Evolutionary conservation across 2,113 vertebrate species (phyloP).

Genomic region (Pluvialis apricaria): DNA sequence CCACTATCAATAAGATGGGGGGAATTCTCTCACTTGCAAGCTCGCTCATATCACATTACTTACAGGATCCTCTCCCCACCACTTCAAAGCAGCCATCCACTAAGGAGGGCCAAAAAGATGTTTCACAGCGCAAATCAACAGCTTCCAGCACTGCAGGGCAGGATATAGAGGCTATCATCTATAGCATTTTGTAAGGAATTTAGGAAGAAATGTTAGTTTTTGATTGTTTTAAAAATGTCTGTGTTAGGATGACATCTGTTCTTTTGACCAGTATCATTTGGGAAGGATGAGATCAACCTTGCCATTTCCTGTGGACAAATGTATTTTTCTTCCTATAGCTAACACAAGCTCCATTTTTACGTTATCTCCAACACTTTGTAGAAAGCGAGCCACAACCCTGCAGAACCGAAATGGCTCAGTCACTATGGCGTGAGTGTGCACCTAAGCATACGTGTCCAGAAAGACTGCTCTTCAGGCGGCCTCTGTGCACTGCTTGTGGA

Average conservation of each 20-base stretch:
- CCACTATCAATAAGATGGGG: not conserved
- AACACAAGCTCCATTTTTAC: not conserved
- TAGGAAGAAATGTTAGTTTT: not conserved
- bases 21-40: not conserved
- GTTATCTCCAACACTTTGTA: not conserved
- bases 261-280: not conserved
- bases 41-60: accelerated
- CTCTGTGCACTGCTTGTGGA: not conserved
- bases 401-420: not conserved
- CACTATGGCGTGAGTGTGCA: accelerated
- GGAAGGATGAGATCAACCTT: not conserved
- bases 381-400: not conserved
- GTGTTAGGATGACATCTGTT: not conserved
- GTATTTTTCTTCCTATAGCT: not conserved
- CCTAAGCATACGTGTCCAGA: not conserved
- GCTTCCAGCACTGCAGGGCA: not conserved
- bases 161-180: not conserved
- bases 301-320: not conserved
- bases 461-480: not conserved
- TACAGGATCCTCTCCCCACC: not conserved
- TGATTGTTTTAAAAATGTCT: not conserved
- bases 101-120: not conserved
- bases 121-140: not conserved
- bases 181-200: not conserved
- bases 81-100: not conserved